Percentiles rank a stretch among this genome's conserved stretches.
These are phyloP conservation scores for Caenorhabditis sinica DNA, from an alignment of 2,888 invertebrate species.

Conservation along the genomic window DNA sequence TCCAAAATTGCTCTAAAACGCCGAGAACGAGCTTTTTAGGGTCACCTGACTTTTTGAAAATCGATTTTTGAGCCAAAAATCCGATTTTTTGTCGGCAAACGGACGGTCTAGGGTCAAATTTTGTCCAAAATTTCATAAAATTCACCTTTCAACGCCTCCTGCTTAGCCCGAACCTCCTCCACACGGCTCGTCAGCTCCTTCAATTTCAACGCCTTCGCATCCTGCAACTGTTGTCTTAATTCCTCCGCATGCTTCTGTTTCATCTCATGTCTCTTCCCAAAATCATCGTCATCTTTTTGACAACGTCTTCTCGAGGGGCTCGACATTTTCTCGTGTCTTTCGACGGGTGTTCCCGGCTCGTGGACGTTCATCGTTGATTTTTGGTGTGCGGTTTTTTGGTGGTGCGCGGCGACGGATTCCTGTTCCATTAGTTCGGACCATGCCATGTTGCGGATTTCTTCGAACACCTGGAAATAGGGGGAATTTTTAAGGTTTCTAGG, in stretches of 20 bases:
- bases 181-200: constrained; percentile 92
- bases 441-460: constrained; percentile 39
- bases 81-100: no score
- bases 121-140: background rate
- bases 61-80: no score
- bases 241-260: constrained; percentile 94
- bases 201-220: constrained; percentile 91
- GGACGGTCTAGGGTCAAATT: no score
- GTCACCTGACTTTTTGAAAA: no score
- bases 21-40: no score
- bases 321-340: constrained; percentile 94
- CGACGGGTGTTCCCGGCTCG: constrained; percentile 94
- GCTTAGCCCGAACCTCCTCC: constrained; percentile 88
- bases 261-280: constrained; percentile 88
- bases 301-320: constrained; percentile 87
- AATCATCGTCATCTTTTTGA: constrained; percentile 70
- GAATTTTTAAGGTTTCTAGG: no score
- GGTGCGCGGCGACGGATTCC: constrained; percentile 23
- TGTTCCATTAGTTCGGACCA: constrained; percentile 76
- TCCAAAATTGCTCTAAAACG: no score
- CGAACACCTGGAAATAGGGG: constrained; percentile 14
- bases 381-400: background rate
- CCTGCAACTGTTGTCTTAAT: constrained; percentile 90
- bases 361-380: constrained; percentile 85
- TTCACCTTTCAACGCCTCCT: constrained; percentile 88